Evolutionary conservation across 2,888 invertebrate species (phyloP), one percentile per base, ranked within the genome.

Genomic region (Polymixis lichenea): DNA sequence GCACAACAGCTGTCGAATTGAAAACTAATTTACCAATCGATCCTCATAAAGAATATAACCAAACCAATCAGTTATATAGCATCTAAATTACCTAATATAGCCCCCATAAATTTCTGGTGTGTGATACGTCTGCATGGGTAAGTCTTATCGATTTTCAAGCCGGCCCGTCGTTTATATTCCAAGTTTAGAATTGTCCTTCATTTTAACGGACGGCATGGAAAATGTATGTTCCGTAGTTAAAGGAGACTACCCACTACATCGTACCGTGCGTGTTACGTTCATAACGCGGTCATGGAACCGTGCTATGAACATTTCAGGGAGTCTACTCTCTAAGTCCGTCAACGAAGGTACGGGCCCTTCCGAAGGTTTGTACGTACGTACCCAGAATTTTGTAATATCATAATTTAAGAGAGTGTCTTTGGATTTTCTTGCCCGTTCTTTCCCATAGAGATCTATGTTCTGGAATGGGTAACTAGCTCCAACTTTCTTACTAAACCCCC

Each of bases 101-200:
- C 71, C 64, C n/a, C n/a, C 13, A 53, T 70, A 32, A 60, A 71
- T 71, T 65, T 19, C 65, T 66, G 58, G 46, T 58, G 6, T 43
- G 22, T 51, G n/a, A 25, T 58, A 25, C 25, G 80, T 84, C 74
- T 89, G 87, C 88, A 88, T 86, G 72, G 74, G 68, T 88, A 85
- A 86, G 82, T 55, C 28, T n/a, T 88, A 90, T 89, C 81, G 90
- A 91, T 90, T 88, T 87, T 86, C 38, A 64, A 72, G 75, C 62
- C 80, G 72, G 70, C 72, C 82, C 78, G 84, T 78, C 85, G 80
- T 74, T 83, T 83, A 80, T 72, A 74, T 82, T 88, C 87, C 84
- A 88, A 88, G 84, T 90, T 87, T 88, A 89, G 90, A 86, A 77
- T 53, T 82, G 90, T 80, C 89, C 90, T 90, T 90, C 88, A 77